Evolutionary conservation across 1,140 invertebrate species (phyloP).

Genomic region (Coptotermes formosanus): DNA sequence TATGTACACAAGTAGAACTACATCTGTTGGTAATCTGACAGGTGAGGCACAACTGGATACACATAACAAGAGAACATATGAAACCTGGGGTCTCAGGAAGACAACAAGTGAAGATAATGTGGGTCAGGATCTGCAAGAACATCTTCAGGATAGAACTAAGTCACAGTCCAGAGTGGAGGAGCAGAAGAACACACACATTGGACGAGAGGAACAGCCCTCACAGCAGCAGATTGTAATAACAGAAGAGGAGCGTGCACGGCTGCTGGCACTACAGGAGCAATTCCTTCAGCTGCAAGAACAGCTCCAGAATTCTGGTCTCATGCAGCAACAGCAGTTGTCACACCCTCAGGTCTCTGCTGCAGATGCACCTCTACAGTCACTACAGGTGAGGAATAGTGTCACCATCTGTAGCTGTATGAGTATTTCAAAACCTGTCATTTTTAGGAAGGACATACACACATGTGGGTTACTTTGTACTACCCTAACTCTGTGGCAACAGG

Average conservation of each 20-base stretch:
- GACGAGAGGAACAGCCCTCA: neutral
- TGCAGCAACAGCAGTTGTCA: slow-evolving; percentile 13
- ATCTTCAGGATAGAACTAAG: neutral
- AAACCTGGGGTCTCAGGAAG: slow-evolving; percentile 21
- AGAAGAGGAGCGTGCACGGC: neutral
- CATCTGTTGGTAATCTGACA: slow-evolving; percentile 23
- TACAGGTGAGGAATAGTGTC: slow-evolving; percentile 20
- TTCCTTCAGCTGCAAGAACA: slow-evolving; percentile 26
- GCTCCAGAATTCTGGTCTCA: slow-evolving; percentile 1
- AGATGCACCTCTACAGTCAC: slow-evolving; percentile 25
- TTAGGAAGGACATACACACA: too few species aligned
- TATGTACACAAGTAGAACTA: slow-evolving; percentile 34
- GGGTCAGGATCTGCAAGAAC: slow-evolving; percentile 9
- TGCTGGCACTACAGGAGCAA: slow-evolving; percentile 25
- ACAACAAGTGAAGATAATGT: slow-evolving; percentile 29
- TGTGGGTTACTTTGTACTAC: too few species aligned
- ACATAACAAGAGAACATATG: neutral
- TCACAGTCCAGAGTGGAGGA: neutral
- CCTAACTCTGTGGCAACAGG: too few species aligned
- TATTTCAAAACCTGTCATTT: too few species aligned
- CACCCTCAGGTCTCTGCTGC: neutral
- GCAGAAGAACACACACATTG: neutral
- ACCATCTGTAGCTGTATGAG: too few species aligned
- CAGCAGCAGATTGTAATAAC: neutral
- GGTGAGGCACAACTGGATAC: neutral